Conservation (phyloP, 2,888 invertebrate genomes). For the Resseliella maxima region DNA sequence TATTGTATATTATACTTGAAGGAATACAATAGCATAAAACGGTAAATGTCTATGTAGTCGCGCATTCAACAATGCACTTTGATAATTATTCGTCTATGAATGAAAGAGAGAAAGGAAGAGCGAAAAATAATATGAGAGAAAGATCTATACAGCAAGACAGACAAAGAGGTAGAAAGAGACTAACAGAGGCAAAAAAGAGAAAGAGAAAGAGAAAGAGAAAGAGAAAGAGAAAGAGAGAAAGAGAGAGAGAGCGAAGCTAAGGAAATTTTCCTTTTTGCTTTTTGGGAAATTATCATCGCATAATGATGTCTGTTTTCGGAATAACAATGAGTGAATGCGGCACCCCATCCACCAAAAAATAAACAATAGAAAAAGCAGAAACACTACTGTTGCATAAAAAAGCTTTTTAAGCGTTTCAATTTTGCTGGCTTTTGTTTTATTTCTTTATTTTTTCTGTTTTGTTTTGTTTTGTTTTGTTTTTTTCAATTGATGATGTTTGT, state of each 20-base stretch:
- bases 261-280: background rate
- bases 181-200: too few relatives aligned
- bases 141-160: too few relatives aligned
- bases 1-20: background rate
- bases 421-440: background rate
- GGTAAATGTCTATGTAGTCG: background rate
- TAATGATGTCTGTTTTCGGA: slow-evolving; percentile 20
- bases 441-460: too few relatives aligned
- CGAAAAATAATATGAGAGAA: too few relatives aligned
- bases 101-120: too few relatives aligned
- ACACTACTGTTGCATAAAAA: background rate
- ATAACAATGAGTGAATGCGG: background rate
- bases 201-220: too few relatives aligned
- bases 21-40: slow-evolving; percentile 1
- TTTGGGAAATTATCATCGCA: background rate
- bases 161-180: too few relatives aligned
- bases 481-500: background rate
- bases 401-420: background rate
- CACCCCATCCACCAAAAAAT: background rate
- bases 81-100: slow-evolving; percentile 17
- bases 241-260: too few relatives aligned
- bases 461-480: too few relatives aligned
- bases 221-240: too few relatives aligned
- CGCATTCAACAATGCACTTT: slow-evolving; percentile 53
- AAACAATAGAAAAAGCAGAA: too few relatives aligned